These are phyloP conservation scores for Oscheius sp. DNA, from an alignment of 2,888 invertebrate species.

Conservation along the genomic window DNA sequence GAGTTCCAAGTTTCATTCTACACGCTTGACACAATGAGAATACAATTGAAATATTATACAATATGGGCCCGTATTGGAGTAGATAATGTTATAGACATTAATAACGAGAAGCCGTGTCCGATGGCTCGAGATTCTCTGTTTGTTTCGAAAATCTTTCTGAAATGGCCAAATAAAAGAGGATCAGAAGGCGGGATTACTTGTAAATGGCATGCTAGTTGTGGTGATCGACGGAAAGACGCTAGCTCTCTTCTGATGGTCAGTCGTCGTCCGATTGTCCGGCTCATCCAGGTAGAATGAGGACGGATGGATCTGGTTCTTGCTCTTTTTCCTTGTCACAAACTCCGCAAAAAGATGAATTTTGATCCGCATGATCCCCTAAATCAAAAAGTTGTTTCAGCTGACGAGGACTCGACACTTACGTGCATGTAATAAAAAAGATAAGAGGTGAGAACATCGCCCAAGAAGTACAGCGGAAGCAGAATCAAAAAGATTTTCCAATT, in stretches of 20 bases:
- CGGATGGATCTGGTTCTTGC: constrained; percentile 12
- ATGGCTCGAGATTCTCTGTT: constrained; percentile 7
- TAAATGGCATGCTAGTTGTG: constrained; percentile 37
- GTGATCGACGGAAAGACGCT: constrained; percentile 29
- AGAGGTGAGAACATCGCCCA: constrained; percentile 34
- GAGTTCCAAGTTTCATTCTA: too few species aligned
- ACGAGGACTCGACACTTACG: constrained; percentile 11
- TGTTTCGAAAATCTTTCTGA: constrained; percentile 10
- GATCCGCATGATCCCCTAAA: constrained; percentile 30
- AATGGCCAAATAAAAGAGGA: background rate
- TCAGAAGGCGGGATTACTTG: background rate
- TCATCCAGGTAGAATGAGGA: background rate
- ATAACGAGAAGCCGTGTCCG: background rate
- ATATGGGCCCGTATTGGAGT: background rate
- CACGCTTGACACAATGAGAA: too few species aligned
- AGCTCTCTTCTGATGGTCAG: background rate
- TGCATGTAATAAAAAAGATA: constrained; percentile 37
- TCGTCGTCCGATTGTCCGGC: background rate
- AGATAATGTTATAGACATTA: background rate
- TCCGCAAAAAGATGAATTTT: constrained; percentile 23
- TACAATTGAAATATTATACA: background rate
- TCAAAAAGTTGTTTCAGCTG: background rate
- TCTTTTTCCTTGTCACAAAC: constrained; percentile 21
- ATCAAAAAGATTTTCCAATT: constrained; percentile 27
- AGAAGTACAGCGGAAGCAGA: constrained; percentile 28